Percentiles rank a stretch among this genome's conserved stretches.
Evolutionary conservation across 2,113 vertebrate genomes (phyloP).

Genomic region (Lipophrys pholis): DNA sequence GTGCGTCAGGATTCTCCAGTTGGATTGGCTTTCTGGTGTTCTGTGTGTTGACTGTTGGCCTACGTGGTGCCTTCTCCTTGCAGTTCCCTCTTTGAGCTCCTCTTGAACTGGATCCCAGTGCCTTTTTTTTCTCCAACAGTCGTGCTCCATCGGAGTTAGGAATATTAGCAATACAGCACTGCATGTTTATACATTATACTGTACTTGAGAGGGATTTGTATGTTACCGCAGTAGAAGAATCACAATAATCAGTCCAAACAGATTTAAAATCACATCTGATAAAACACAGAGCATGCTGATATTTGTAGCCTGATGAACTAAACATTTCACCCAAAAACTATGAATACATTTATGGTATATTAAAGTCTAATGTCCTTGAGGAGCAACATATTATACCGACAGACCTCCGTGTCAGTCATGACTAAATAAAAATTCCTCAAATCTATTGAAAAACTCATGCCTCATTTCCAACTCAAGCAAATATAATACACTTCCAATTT

Average conservation of each 20-base stretch:
- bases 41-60: conserved; percentile 64
- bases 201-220: not conserved
- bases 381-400: no score
- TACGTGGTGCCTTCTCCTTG: conserved; percentile 67
- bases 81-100: conserved; percentile 64
- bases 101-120: conserved; percentile 41
- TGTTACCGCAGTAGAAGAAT: not conserved
- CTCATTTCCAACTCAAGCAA: no score
- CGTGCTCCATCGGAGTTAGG: not conserved
- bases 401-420: no score
- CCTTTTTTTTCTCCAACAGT: conserved; percentile 31
- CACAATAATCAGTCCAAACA: not conserved
- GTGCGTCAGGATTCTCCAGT: conserved; percentile 60
- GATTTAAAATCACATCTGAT: not conserved
- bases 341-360: no score
- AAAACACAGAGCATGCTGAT: no score
- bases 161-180: conserved; percentile 2
- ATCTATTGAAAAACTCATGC: no score
- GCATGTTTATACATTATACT: not conserved
- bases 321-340: not conserved
- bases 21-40: conserved; percentile 69
- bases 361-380: no score
- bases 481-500: not conserved
- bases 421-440: not conserved
- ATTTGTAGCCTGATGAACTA: not conserved